Evolutionary conservation across 2,113 vertebrate species (phyloP), one percentile per base, ranked within the genome.

Genomic region (Calidris pugnax): DNA sequence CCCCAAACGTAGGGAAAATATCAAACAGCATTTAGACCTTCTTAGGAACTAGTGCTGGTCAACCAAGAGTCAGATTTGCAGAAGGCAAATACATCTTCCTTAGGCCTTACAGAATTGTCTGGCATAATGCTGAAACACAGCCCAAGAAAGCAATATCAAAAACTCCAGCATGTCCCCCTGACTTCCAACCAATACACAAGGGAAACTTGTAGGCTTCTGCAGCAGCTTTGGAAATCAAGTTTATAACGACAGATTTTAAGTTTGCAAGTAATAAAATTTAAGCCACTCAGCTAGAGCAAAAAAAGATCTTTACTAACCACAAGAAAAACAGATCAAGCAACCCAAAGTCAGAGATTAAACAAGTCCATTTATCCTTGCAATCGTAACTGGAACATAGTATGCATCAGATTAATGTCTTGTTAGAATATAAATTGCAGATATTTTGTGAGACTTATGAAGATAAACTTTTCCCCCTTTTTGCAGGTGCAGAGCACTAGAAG

Each of bases 101-200:
- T 20, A 50, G 12, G 21, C 14, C 18, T 45, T 37, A 81, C 6
- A 66, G 53, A 69, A 37, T 45, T 77, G 7, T 64, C 50, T 90
- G 30, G 14, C 30, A 45, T 33, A 68, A 37, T 28, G 6, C 5
- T 59, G 75, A 87, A 81, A 59, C 8, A 63, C 12, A 72, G 7
- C 8, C 62, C 35, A 62, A 66, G 37, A 73, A 48, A 57, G 6
- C 15, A 85, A 5, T 24, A 51, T 3, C 47, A 47, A 63, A 66
- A 28, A 5, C 9, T 60, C 6, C 27, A 39, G 14, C 32, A 51
- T 43, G 6, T 0, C 2, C 12, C 9, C 1, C 0, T 14, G 33
- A 50, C 14, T 81, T 87, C 23, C 26, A 73, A 1, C 3, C 4
- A 1, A 59, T 26, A 7, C 37, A 55, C 12, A 2, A 2, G 23